Percentiles rank a stretch among this genome's conserved stretches.
Conservation (phyloP, 2,888 invertebrate genomes). For the Pteria penguin region DNA sequence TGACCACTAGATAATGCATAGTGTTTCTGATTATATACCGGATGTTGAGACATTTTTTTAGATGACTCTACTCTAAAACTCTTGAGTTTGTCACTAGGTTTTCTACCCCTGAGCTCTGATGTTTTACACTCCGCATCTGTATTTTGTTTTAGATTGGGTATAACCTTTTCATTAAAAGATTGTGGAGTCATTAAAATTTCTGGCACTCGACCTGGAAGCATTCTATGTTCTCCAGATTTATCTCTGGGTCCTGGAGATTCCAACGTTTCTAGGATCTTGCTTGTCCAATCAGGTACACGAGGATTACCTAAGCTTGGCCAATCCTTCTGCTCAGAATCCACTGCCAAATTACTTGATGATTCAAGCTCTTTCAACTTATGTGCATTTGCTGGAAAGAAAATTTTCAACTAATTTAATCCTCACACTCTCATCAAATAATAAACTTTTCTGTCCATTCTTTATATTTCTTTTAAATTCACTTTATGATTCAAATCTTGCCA, state of each 20-base stretch:
- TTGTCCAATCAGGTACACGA: slow-evolving; percentile 16
- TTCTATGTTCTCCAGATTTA: neutral
- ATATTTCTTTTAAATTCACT: too few relatives aligned
- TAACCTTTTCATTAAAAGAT: neutral
- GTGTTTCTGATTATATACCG: neutral
- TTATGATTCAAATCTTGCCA: too few relatives aligned
- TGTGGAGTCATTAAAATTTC: neutral
- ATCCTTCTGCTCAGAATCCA: slow-evolving; percentile 4
- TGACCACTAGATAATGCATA: neutral
- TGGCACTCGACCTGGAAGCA: neutral
- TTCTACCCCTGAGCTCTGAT: neutral
- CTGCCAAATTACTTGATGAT: too few relatives aligned
- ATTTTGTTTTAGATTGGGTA: neutral
- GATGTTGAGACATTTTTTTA: neutral
- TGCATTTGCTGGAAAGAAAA: too few relatives aligned
- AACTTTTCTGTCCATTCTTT: too few relatives aligned
- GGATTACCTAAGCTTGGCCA: slow-evolving; percentile 10
- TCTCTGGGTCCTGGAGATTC: neutral
- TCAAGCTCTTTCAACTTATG: too few relatives aligned
- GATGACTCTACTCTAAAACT: neutral
- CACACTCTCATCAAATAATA: too few relatives aligned
- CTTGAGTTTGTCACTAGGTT: neutral
- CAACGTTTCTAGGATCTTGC: neutral
- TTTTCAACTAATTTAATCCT: too few relatives aligned
- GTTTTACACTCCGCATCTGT: neutral